Conservation (phyloP, 2,888 invertebrate genomes). For the Elegia similella region DNA sequence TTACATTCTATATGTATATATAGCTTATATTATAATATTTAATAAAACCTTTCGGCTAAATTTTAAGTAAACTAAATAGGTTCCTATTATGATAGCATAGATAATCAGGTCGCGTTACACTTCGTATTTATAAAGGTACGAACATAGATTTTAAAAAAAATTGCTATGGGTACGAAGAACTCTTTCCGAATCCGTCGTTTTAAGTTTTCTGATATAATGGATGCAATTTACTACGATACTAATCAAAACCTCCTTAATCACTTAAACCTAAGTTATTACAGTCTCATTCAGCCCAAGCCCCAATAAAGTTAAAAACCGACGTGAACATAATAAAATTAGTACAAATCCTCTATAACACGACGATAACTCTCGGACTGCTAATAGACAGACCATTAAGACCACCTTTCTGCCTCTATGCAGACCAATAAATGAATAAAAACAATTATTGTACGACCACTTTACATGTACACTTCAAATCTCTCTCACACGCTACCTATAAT, state of each 20-base stretch:
- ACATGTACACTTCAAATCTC: slow-evolving; percentile 21
- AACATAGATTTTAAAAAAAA: no score
- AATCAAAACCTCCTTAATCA: background rate
- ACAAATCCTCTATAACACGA: slow-evolving; percentile 53
- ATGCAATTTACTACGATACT: background rate
- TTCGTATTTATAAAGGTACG: no score
- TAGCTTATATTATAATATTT: no score
- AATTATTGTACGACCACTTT: slow-evolving; percentile 55
- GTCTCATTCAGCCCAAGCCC: slow-evolving; percentile 29
- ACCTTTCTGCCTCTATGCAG: slow-evolving; percentile 59
- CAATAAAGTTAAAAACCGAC: slow-evolving; percentile 59
- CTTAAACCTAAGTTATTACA: slow-evolving; percentile 17
- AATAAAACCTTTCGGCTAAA: no score
- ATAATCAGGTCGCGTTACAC: no score
- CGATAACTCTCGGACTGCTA: slow-evolving; percentile 56
- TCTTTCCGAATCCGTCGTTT: no score
- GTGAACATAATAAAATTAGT: slow-evolving; percentile 63
- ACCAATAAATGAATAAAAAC: slow-evolving; percentile 76
- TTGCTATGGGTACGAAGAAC: no score
- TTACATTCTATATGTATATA: no score
- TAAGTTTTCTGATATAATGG: background rate
- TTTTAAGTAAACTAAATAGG: no score
- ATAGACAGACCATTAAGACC: slow-evolving; percentile 61
- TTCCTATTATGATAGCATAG: no score
- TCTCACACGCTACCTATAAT: slow-evolving; percentile 15